Base-by-base conservation (phyloP, 2,113 vertebrate species). In the Smithornis capensis region DNA sequence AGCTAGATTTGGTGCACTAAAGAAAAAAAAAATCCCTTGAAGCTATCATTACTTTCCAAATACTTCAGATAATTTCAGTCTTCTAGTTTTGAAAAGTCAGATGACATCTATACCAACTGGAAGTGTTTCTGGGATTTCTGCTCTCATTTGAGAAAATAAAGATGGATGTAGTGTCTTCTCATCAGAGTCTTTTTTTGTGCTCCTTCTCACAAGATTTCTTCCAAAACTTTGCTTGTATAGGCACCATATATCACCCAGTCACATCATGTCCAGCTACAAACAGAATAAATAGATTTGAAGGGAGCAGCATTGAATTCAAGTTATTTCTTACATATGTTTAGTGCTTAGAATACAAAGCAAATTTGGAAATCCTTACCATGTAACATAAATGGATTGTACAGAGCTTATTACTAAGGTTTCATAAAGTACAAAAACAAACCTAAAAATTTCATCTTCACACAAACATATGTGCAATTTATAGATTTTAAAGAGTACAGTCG, bases 211-310 rank as follows among this genome's bases (percentile, higher is more conserved):
- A 69, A 52, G 37, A 68, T 24, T n/a, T 90, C 84, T 56, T 95
- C 87, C 71, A 69, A 59, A 86, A 40, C 37, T 50, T 49, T 37
- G 22, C 65, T 59, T 62, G 53, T 33, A 31, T 1, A 52, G 70
- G 87, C 49, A 28, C 19, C 40, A n/a, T 17, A 0, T 33, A 76
- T 59, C 10, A 8, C 14, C 4, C 6, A 33, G 49, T 98, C 97
- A 99, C 96, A 99, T 99, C 98, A 99, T 98, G 97, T 99, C 99
- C 97, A 99, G 97, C 99, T 99, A 98, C 79, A 98, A 97, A 98
- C 2, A 96, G 96, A 97, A 97, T 96, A 63, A 92, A 92, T 4
- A 70, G 5, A 80, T 81, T 96, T 69, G 70, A 80, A 88, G 92
- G 33, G 88, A 59, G 28, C n/a, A 71, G 14, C 12, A 80, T 3